Conservation (phyloP, 2,888 invertebrate species). For the Cerastis leucographa region DNA sequence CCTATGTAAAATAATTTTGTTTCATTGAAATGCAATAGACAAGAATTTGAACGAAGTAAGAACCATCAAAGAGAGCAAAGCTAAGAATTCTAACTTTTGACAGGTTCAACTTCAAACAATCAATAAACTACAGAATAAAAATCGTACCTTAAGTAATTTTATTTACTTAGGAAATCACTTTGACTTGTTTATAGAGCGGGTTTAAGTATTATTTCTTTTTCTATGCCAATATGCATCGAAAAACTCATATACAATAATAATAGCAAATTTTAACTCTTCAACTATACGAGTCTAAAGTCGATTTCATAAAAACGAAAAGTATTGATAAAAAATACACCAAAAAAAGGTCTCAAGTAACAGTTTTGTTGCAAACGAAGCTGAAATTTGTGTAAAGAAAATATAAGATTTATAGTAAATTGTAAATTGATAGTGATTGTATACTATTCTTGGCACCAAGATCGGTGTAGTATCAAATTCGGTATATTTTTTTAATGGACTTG, state of each 20-base stretch:
- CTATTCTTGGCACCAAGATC: background rate
- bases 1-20: no score
- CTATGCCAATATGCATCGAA: background rate
- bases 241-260: no score
- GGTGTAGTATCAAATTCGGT: constrained; percentile 62
- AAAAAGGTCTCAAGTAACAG: constrained; percentile 21
- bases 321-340: background rate
- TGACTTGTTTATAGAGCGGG: background rate
- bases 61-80: no score
- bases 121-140: no score
- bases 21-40: no score
- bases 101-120: no score
- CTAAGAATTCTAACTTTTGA: no score
- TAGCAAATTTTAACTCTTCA: background rate
- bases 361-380: constrained; percentile 44
- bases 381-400: constrained; percentile 17
- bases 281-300: background rate
- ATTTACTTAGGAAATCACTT: no score
- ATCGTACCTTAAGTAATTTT: no score
- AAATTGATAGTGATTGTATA: constrained; percentile 41
- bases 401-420: constrained; percentile 36
- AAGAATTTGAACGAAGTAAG: no score
- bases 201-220: background rate
- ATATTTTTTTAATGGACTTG: constrained; percentile 53
- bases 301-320: constrained; percentile 2